A percentile compares a stretch with the other conserved stretches of the same genome.
These are phyloP conservation scores for Parnassius orleans DNA, from an alignment of 2,888 invertebrate species.

Conservation along the genomic window DNA sequence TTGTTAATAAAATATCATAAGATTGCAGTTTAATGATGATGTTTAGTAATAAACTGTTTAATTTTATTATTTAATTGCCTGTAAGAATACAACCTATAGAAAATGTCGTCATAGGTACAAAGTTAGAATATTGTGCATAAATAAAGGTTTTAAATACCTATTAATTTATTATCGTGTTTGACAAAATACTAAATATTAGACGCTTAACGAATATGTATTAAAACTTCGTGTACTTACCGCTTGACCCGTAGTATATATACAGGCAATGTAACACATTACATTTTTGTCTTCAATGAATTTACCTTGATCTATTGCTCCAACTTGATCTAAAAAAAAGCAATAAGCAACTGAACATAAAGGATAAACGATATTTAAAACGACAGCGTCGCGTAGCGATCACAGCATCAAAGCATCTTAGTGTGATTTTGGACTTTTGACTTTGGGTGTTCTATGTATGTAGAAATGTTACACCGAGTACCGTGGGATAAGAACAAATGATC, in stretches of 20 bases:
- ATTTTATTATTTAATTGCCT: conserved; percentile 4
- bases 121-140: too few relatives aligned
- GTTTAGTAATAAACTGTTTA: neutral
- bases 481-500: too few relatives aligned
- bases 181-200: too few relatives aligned
- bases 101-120: neutral
- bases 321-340: conserved; percentile 49
- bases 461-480: too few relatives aligned
- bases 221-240: conserved; percentile 44
- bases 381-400: too few relatives aligned
- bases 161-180: too few relatives aligned
- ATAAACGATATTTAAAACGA: too few relatives aligned
- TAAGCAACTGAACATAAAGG: neutral
- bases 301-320: conserved; percentile 66
- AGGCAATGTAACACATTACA: conserved; percentile 71
- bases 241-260: conserved; percentile 64
- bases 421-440: too few relatives aligned
- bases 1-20: neutral
- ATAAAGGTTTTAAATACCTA: too few relatives aligned
- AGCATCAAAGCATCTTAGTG: too few relatives aligned
- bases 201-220: too few relatives aligned
- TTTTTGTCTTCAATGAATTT: conserved; percentile 64
- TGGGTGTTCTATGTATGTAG: too few relatives aligned
- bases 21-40: neutral
- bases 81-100: neutral